phyloP scores from a whole-genome alignment of 2,113 vertebrate genomes.

The Synodontis membranacea region DNA sequence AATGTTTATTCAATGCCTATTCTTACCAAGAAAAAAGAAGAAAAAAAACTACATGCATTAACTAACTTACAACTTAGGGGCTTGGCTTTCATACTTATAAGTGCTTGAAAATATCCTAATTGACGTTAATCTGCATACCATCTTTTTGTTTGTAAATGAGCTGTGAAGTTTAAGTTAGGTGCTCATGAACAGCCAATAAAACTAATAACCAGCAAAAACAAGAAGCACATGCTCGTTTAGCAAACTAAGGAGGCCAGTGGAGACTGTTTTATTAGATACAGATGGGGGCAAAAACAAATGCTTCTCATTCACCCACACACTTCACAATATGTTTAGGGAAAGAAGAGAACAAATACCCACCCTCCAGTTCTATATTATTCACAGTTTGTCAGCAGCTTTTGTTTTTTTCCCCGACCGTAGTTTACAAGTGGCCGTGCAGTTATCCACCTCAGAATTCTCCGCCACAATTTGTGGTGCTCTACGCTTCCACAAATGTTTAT shows the following conservation, averaged over 20 bases:
- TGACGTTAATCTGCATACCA: slow-evolving; percentile 47
- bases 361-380: slow-evolving; percentile 53
- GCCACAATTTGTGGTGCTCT: slow-evolving; percentile 56
- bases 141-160: slow-evolving; percentile 49
- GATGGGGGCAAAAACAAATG: slow-evolving; percentile 49
- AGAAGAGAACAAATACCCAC: slow-evolving; percentile 58
- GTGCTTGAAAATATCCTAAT: slow-evolving; percentile 48
- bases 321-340: slow-evolving; percentile 58
- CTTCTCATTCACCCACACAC: slow-evolving; percentile 49
- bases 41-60: slow-evolving; percentile 18
- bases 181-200: slow-evolving; percentile 51
- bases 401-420: slow-evolving; percentile 69
- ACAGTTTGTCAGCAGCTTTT: slow-evolving; percentile 71
- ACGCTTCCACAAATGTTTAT: slow-evolving; percentile 66
- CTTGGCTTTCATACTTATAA: slow-evolving; percentile 32
- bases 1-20: not conserved
- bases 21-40: slow-evolving; percentile 7
- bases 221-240: slow-evolving; percentile 39
- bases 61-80: not conserved
- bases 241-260: slow-evolving; percentile 13
- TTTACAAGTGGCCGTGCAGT: slow-evolving; percentile 67
- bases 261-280: slow-evolving; percentile 50
- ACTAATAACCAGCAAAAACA: slow-evolving; percentile 55
- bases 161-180: slow-evolving; percentile 45
- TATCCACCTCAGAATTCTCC: slow-evolving; percentile 66